phyloP scores from a whole-genome alignment of 2,797 vertebrate species.

The Lateolabrax maculatus region DNA sequence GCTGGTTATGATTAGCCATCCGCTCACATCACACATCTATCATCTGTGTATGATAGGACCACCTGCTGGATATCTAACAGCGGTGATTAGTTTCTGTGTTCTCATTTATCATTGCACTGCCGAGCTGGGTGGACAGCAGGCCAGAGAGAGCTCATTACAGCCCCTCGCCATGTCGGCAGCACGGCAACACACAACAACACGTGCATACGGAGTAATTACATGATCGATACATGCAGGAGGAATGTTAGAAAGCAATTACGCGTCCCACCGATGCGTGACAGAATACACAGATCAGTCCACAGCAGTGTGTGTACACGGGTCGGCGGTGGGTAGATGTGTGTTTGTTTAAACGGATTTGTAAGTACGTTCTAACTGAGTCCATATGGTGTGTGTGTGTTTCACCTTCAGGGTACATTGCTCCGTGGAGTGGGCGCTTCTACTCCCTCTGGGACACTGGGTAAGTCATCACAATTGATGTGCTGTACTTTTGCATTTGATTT shows the following conservation, averaged over 20 bases:
- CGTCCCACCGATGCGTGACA: conserved; percentile 1
- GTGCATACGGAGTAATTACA: conserved; percentile 3
- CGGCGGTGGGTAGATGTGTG: background rate
- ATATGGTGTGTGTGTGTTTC: conserved; percentile 37
- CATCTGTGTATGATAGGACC: background rate
- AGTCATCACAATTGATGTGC: conserved; percentile 66
- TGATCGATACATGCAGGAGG: conserved; percentile 27
- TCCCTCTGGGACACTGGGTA: conserved; percentile 98
- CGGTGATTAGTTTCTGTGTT: conserved; percentile 46
- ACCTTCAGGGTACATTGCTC: conserved; percentile 94
- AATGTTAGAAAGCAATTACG: conserved; percentile 4
- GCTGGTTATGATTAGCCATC: background rate
- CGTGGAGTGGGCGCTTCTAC: conserved; percentile 98
- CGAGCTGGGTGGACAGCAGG: conserved; percentile 21
- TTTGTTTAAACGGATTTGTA: conserved; percentile 16
- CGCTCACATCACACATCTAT: background rate
- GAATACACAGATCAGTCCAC: background rate
- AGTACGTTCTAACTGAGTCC: background rate
- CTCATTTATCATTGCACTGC: conserved; percentile 52
- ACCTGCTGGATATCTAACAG: conserved; percentile 11
- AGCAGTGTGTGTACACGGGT: background rate
- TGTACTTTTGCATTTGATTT: background rate
- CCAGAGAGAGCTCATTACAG: conserved; percentile 58
- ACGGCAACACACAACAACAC: conserved; percentile 7
- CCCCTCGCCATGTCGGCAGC: conserved; percentile 32